Conservation (phyloP, 2,888 invertebrate genomes). For the Eulithis prunata region DNA sequence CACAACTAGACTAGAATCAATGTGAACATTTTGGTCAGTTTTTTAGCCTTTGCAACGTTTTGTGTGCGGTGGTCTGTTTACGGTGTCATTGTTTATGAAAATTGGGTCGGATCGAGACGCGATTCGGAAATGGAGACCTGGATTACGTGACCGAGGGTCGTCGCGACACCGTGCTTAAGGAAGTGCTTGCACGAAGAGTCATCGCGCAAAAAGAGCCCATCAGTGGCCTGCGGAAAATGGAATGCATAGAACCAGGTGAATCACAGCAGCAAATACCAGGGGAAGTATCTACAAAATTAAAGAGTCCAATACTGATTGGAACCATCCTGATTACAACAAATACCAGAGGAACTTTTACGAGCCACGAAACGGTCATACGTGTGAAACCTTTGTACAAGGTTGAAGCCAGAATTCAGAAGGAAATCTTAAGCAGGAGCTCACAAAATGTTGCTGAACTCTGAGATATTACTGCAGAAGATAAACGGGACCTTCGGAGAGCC, state of each 20-base stretch:
- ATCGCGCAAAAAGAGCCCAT: too few relatives aligned
- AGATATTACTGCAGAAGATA: too few relatives aligned
- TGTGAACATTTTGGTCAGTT: slow-evolving; percentile 44
- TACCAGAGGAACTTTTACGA: not conserved
- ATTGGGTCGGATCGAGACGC: slow-evolving; percentile 8
- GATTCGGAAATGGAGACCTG: slow-evolving; percentile 1
- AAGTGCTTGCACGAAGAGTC: not conserved
- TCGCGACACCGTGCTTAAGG: not conserved
- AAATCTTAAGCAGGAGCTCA: not conserved
- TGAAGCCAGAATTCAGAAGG: not conserved
- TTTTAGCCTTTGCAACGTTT: slow-evolving; percentile 55
- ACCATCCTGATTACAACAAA: not conserved
- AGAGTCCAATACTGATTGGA: not conserved
- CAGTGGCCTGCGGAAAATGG: too few relatives aligned
- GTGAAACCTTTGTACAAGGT: not conserved
- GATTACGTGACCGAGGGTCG: not conserved
- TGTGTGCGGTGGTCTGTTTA: slow-evolving; percentile 62
- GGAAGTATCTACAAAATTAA: too few relatives aligned
- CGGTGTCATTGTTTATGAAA: slow-evolving; percentile 67
- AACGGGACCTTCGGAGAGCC: too few relatives aligned
- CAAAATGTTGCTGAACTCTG: not conserved
- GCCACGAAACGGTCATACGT: not conserved
- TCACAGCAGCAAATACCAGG: not conserved
- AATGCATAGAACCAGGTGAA: too few relatives aligned
- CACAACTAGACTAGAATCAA: slow-evolving; percentile 41